Evolutionary conservation across 1,140 invertebrate genomes (phyloP).

Genomic region (Bactericera cockerelli): DNA sequence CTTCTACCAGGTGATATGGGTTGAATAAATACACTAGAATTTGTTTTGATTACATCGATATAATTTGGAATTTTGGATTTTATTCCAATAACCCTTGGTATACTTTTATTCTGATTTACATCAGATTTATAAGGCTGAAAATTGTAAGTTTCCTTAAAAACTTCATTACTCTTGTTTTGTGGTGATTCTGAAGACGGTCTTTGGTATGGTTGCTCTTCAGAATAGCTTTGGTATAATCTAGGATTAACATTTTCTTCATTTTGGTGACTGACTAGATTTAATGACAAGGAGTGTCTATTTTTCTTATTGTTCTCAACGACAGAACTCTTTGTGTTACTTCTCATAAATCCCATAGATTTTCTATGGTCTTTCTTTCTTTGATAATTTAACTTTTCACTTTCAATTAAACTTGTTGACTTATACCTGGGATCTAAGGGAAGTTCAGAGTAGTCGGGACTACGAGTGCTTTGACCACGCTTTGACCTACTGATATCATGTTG

Average conservation of each 20-base stretch:
- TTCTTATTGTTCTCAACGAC: neutral
- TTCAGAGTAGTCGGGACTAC: too few species aligned
- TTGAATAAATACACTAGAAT: too few species aligned
- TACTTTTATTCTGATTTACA: too few species aligned
- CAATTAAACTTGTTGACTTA: neutral
- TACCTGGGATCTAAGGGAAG: too few species aligned
- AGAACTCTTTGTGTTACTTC: neutral
- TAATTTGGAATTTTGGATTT: too few species aligned
- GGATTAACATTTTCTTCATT: neutral
- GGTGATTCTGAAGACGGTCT: neutral
- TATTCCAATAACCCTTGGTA: too few species aligned
- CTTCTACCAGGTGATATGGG: too few species aligned
- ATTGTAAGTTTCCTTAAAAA: too few species aligned
- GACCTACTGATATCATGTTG: too few species aligned
- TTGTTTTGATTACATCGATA: too few species aligned
- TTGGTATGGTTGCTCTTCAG: neutral
- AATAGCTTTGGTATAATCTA: slow-evolving; percentile 4
- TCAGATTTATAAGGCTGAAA: too few species aligned
- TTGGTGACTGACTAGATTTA: slow-evolving; percentile 6
- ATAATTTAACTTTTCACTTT: slow-evolving; percentile 5
- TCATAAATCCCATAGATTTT: neutral
- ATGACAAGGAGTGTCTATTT: neutral
- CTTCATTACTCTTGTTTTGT: neutral
- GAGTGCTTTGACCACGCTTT: too few species aligned
- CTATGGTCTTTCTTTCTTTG: neutral